Percentiles rank a stretch among this genome's conserved stretches.
phyloP scores from a whole-genome alignment of 1,140 invertebrate genomes.

The Aphaenogaster rudis region DNA sequence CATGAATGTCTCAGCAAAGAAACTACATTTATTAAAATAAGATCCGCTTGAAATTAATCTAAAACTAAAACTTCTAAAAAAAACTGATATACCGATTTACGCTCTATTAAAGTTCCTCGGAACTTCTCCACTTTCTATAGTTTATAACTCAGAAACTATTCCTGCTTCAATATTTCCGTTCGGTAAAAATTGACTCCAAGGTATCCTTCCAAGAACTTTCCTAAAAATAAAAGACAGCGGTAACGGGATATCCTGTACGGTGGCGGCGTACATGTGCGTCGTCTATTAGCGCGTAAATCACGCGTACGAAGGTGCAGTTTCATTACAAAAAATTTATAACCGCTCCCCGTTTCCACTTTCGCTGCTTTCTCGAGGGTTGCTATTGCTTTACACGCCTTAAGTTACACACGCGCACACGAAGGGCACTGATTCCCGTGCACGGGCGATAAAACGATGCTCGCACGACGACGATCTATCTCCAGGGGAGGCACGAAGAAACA shows the following conservation, averaged over 20 bases:
- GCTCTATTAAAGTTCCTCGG: not conserved
- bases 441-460: slow-evolving; percentile 45
- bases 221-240: not conserved
- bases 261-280: slow-evolving; percentile 15
- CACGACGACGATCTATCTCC: slow-evolving; percentile 45
- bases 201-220: not conserved
- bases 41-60: not conserved
- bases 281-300: slow-evolving; percentile 51
- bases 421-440: slow-evolving; percentile 6
- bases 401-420: slow-evolving; percentile 28
- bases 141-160: slow-evolving; percentile 20
- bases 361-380: not conserved
- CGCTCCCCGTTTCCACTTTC: not conserved
- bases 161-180: slow-evolving; percentile 11
- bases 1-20: not conserved
- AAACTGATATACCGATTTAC: not conserved
- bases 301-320: slow-evolving; percentile 27
- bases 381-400: slow-evolving; percentile 24
- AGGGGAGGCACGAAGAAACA: slow-evolving; percentile 42
- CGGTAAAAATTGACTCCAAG: slow-evolving; percentile 18
- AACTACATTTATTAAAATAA: not conserved
- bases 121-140: not conserved
- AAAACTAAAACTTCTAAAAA: not conserved
- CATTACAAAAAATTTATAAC: slow-evolving; percentile 61
- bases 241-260: not conserved